A percentile compares a stretch with the other conserved stretches of the same genome.
phyloP scores from a whole-genome alignment of 2,888 invertebrate species.

The Drosophila yooni region DNA sequence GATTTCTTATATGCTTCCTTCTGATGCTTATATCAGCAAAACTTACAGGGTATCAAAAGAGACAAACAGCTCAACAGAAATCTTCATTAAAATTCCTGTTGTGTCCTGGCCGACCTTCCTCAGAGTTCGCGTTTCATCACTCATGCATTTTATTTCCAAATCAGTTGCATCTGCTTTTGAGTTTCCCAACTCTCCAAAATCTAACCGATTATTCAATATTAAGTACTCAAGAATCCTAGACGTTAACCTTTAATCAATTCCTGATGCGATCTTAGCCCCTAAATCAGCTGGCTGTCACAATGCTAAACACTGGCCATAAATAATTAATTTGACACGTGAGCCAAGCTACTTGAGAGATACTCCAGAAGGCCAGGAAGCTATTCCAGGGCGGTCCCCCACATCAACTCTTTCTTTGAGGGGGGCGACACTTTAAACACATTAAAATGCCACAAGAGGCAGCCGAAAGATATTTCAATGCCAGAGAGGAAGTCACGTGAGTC shows the following conservation, averaged over 20 bases:
- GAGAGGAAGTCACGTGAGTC: slow-evolving; percentile 53
- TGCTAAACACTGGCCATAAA: slow-evolving; percentile 36
- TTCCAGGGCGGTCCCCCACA: slow-evolving; percentile 65
- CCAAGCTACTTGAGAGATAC: slow-evolving; percentile 58
- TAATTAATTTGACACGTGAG: slow-evolving; percentile 80
- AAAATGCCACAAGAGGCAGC: slow-evolving; percentile 72
- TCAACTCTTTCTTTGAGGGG: slow-evolving; percentile 65
- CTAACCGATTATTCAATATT: slow-evolving; percentile 11
- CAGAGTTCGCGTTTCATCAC: slow-evolving; percentile 16
- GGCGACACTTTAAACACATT: slow-evolving; percentile 76
- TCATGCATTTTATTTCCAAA: slow-evolving; percentile 26
- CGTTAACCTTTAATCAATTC: slow-evolving; percentile 44
- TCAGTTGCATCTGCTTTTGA: slow-evolving; percentile 38
- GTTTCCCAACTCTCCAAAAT: neutral
- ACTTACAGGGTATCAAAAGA: neutral
- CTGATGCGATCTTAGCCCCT: slow-evolving; percentile 52
- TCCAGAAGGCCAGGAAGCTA: slow-evolving; percentile 18
- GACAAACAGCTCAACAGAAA: neutral
- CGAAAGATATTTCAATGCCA: slow-evolving; percentile 67
- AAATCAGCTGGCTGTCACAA: slow-evolving; percentile 72
- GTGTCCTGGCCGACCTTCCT: slow-evolving; percentile 32
- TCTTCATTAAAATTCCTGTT: slow-evolving; percentile 23
- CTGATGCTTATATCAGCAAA: neutral
- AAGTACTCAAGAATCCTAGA: slow-evolving; percentile 15
- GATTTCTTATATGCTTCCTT: neutral